phyloP scores from a whole-genome alignment of 2,797 vertebrate genomes.

The Sebastolobus altivelis region DNA sequence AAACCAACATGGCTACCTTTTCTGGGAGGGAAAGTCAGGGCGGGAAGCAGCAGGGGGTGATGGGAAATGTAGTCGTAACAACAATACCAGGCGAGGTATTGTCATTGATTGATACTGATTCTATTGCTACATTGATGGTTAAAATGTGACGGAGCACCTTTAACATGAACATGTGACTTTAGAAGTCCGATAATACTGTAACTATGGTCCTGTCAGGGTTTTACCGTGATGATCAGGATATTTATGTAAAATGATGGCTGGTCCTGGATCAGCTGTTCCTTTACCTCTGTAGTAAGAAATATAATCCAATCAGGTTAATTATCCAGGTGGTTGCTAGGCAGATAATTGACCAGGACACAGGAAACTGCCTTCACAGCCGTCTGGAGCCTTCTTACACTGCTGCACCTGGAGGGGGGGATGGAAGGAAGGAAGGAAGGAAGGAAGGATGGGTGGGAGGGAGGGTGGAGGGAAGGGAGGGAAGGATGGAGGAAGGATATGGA shows the following conservation, averaged over 20 bases:
- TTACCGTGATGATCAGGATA: not conserved
- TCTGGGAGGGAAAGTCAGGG: not conserved
- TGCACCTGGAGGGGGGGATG: conserved; percentile 63
- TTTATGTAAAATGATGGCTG: not conserved
- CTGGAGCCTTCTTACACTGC: conserved; percentile 60
- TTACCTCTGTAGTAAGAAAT: conserved; percentile 25
- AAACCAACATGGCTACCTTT: not conserved
- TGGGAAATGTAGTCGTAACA: conserved; percentile 33
- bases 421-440: too few relatives aligned
- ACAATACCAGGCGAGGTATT: not conserved
- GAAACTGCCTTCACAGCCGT: conserved; percentile 25
- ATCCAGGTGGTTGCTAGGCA: conserved; percentile 40
- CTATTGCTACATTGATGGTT: not conserved
- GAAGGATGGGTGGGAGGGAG: rapidly evolving
- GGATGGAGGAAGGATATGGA: rapidly evolving
- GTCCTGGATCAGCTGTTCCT: conserved; percentile 40
- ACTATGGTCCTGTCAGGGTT: not conserved
- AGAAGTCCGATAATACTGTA: conserved; percentile 9
- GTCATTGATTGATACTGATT: not conserved
- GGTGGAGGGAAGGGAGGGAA: too few relatives aligned
- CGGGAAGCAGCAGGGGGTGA: conserved; percentile 9
- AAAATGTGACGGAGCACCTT: conserved; percentile 57
- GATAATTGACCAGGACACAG: conserved; percentile 30
- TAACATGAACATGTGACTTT: conserved; percentile 10
- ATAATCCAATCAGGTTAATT: conserved; percentile 40